Conservation (phyloP, 2,888 invertebrate genomes). For the Clostera curtula region DNA sequence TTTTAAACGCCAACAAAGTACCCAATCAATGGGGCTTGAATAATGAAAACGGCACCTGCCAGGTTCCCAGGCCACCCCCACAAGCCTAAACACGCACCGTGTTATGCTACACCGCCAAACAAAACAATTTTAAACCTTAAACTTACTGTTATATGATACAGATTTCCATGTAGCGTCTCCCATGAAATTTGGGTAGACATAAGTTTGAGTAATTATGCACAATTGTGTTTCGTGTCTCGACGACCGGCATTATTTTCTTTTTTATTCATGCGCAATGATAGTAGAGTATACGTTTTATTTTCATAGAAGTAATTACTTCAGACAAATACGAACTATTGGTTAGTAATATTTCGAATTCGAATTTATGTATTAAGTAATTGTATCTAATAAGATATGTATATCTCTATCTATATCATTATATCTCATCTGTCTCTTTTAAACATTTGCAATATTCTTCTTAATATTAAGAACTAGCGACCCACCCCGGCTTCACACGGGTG, state of each 20-base stretch:
- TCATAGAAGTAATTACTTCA: background rate
- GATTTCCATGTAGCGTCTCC: slow-evolving; percentile 11
- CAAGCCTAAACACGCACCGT: slow-evolving; percentile 59
- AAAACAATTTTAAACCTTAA: slow-evolving; percentile 38
- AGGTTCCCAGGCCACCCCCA: slow-evolving; percentile 61
- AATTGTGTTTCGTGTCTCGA: slow-evolving; percentile 52
- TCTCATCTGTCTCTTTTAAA: too few relatives aligned
- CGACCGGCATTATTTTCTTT: slow-evolving; percentile 37
- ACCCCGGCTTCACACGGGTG: too few relatives aligned
- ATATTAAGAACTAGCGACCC: too few relatives aligned
- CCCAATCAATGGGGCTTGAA: slow-evolving; percentile 74
- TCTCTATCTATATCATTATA: too few relatives aligned
- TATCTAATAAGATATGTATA: too few relatives aligned
- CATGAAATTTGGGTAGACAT: slow-evolving; percentile 37
- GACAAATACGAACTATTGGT: too few relatives aligned
- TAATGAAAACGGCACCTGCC: slow-evolving; percentile 72
- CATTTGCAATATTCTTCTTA: too few relatives aligned
- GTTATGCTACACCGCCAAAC: slow-evolving; percentile 29
- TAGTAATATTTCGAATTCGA: too few relatives aligned
- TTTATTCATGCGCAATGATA: slow-evolving; percentile 16
- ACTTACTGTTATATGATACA: slow-evolving; percentile 29
- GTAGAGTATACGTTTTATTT: slow-evolving; percentile 3
- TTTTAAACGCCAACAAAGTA: slow-evolving; percentile 75
- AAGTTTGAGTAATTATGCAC: slow-evolving; percentile 63
- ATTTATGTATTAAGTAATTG: too few relatives aligned